These are phyloP conservation scores for Heliconius eleuchia DNA, from an alignment of 1,140 invertebrate species.

Conservation along the genomic window DNA sequence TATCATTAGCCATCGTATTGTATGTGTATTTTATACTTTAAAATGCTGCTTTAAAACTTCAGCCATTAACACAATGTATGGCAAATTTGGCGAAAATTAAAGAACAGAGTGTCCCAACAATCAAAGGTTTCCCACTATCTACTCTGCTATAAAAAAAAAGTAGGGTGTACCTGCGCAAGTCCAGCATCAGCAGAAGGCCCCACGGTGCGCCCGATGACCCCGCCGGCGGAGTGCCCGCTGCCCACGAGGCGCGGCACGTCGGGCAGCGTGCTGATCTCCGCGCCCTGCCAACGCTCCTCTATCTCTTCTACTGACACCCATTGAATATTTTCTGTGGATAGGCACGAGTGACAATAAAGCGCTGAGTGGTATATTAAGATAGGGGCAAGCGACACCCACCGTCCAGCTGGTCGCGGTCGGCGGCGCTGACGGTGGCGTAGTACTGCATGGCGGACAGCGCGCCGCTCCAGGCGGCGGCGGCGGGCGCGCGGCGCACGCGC, in stretches of 20 bases:
- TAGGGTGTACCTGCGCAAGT: conserved; percentile 55
- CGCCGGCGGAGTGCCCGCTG: conserved; percentile 97
- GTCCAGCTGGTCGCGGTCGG: conserved; percentile 87
- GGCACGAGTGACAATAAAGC: too few species aligned
- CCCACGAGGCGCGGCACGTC: conserved; percentile 95
- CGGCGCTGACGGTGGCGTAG: conserved; percentile 96
- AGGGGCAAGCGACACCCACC: conserved; percentile 47
- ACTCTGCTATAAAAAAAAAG: background rate
- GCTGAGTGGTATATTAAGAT: too few species aligned
- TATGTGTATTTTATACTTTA: too few species aligned
- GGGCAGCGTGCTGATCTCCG: conserved; percentile 88
- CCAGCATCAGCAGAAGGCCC: conserved; percentile 83
- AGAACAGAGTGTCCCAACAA: too few species aligned
- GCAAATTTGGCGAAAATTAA: too few species aligned
- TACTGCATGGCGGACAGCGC: conserved; percentile 99
- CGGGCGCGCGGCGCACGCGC: conserved; percentile 93
- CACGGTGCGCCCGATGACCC: conserved; percentile 95
- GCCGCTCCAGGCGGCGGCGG: conserved; percentile 97
- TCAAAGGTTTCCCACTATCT: too few species aligned
- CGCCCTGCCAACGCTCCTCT: conserved; percentile 88
- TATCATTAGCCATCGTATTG: too few species aligned
- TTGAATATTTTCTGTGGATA: conserved; percentile 90
- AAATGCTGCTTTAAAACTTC: too few species aligned
- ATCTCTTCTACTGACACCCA: conserved; percentile 97
- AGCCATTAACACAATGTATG: too few species aligned